Conservation (phyloP, 2,888 invertebrate genomes). For the Aphidoletes aphidimyza region DNA sequence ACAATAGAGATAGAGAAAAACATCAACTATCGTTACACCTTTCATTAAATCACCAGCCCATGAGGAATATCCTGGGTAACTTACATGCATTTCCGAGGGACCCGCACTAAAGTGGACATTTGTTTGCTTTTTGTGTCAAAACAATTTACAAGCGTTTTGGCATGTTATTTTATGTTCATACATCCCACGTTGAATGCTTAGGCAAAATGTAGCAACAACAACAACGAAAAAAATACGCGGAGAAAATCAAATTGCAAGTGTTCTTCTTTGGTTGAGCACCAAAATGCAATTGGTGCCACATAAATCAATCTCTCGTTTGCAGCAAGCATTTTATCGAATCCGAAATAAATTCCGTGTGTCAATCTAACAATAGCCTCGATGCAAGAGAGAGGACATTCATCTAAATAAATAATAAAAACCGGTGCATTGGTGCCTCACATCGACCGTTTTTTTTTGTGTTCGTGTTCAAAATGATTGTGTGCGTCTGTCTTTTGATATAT, state of each 20-base stretch:
- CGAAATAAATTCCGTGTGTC: conserved; percentile 30
- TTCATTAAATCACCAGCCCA: neutral
- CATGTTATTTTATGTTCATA: neutral
- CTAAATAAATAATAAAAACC: conserved; percentile 48
- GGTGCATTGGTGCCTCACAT: neutral
- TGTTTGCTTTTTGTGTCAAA: conserved; percentile 50
- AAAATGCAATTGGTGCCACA: conserved; percentile 45
- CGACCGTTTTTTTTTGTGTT: too few relatives aligned
- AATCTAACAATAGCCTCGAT: conserved; percentile 18
- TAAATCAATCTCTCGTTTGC: conserved; percentile 31
- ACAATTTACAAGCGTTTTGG: conserved; percentile 41
- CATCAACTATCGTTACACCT: conserved; percentile 43
- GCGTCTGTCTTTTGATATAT: neutral
- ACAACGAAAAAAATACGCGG: neutral
- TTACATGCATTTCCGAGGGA: neutral
- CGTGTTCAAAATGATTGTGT: too few relatives aligned
- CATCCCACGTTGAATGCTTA: neutral
- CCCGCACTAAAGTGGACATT: conserved; percentile 23
- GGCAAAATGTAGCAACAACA: neutral
- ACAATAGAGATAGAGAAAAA: too few relatives aligned
- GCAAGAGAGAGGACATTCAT: conserved; percentile 9
- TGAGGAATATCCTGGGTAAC: conserved; percentile 24
- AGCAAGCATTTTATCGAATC: neutral
- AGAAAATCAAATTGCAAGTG: conserved; percentile 8
- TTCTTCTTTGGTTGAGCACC: neutral